Evolutionary conservation across 2,888 invertebrate genomes (phyloP), one percentile per base, ranked within the genome.

Genomic region (Cataglyphis altisquamis): DNA sequence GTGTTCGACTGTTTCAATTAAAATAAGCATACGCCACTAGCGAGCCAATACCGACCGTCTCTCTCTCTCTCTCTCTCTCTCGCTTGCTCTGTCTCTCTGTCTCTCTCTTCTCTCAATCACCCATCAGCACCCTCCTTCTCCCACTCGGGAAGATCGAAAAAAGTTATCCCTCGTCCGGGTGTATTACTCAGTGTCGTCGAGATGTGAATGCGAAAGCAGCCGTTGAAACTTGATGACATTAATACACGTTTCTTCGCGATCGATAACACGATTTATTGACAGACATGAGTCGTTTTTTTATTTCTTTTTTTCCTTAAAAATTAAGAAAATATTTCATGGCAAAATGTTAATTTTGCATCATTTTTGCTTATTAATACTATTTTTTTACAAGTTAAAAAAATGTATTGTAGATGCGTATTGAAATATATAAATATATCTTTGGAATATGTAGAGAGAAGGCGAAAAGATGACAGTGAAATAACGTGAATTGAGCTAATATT

Each of bases 1-100:
- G 88, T 85, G 90, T 90, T 90, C 88, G 91, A 91, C 91, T 89
- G 91, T 93, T 94, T 94, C 94, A 94, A 94, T 94, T 94, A 94
- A 94, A 94, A 94, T 93, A 93, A 94, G 93, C 91, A 92, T 92
- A 92, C 91, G 91, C 91, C 88, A 87, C 88, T 87, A 87, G 89
- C 88, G 88, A 88, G 86, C 91, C 90, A 88, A 87, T 90, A 90
- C 89, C 87, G 87, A 82, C 89, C 74, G 63, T 74, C 67, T 66
- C 21, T 80, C 64, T 81, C 55, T 63, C 21, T 80, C 64, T 81
- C 55, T 63, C 5, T 32, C 3, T 63, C 72, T 57, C 29, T 41
- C 55, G 70, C 68, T 75, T 75, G 4, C 39, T 75, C 64, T 48
- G 5, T 63, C 72, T 72, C 32, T 32, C 6, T 32, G 0, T 32